Base-by-base conservation (phyloP, 2,888 invertebrate genomes). In the Sminthurides aquaticus region DNA sequence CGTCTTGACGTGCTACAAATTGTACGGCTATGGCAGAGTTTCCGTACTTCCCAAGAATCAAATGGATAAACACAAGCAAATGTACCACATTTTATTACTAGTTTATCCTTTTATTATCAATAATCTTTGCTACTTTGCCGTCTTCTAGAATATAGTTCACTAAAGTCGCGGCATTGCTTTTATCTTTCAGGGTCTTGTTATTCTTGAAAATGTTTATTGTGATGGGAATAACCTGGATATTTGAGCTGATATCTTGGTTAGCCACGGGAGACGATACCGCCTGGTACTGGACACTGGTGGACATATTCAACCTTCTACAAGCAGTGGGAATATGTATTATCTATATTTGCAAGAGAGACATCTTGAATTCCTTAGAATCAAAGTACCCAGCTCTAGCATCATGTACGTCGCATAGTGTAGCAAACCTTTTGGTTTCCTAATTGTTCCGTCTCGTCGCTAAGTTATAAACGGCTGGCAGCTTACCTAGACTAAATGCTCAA, bases 311-410 rank as follows among this genome's bases (percentile, higher is more conserved):
- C 26, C 66, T 73, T 62, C 65, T 71, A 20, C 73, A 73, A 55
- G 64, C 71, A 1, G 58, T 71, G 26, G 71, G 71, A 1, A 73
- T 73, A 20, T 73, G 71, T 52, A 60, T 68, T 1, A 71, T 72
- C 34, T 73, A 71, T 61, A 71, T 72, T 15, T 64, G 70, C 49
- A 73, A 73, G 43, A 63, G 58, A 57, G 73, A 73, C 29, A 69
- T 69, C 20, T 56, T 60, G 3, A 69, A 67, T 28, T 67, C 69
- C 1, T 49, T 73, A 49, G 70, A 71, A 55, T 62, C 63, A 18
- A 71, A 68, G 56, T 71, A 67, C 58, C 73, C 52, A 8, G 22
- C 18, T 5, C 22, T 52, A 20, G 52, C 15, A 20, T 5, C 52
- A 52, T 52, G 52, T 52, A 52, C 22, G 52, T 52, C 52, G 52